These are phyloP conservation scores for Podilymbus podiceps DNA, from an alignment of 2,113 vertebrate genomes.

Conservation along the genomic window DNA sequence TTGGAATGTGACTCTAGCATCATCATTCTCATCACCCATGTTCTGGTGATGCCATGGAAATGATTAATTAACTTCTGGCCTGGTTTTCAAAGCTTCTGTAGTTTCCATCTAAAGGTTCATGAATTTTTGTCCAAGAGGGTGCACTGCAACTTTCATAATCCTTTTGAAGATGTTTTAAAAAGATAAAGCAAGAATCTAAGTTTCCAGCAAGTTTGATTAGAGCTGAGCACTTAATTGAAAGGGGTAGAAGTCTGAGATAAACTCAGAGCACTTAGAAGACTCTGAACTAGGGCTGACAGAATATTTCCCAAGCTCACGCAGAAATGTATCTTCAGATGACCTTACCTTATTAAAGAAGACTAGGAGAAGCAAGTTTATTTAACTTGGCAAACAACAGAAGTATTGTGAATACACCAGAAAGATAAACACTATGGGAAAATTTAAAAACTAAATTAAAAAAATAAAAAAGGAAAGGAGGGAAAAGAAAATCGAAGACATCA, in stretches of 20 bases:
- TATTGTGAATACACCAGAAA: background rate
- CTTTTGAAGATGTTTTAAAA: conserved; percentile 15
- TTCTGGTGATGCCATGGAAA: background rate
- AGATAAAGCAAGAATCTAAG: background rate
- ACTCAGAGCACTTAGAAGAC: background rate
- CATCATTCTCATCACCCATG: background rate
- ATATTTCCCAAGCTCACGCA: background rate
- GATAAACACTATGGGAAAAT: background rate
- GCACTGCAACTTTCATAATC: background rate
- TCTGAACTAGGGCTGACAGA: background rate
- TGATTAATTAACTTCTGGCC: conserved; percentile 5
- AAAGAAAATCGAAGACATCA: background rate
- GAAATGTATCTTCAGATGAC: background rate
- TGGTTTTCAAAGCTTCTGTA: background rate
- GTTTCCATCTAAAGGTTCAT: background rate
- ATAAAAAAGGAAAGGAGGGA: no score
- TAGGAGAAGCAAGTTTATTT: background rate
- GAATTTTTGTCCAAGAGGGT: background rate
- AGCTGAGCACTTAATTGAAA: conserved; percentile 2
- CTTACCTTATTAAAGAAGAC: background rate
- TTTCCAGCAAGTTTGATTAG: background rate
- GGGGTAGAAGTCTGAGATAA: background rate
- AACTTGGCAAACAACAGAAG: background rate
- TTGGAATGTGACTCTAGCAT: background rate
- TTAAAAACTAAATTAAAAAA: background rate